Evolutionary conservation across 2,888 invertebrate genomes (phyloP), one percentile per base, ranked within the genome.

Genomic region (Neuroscelio doddi): DNA sequence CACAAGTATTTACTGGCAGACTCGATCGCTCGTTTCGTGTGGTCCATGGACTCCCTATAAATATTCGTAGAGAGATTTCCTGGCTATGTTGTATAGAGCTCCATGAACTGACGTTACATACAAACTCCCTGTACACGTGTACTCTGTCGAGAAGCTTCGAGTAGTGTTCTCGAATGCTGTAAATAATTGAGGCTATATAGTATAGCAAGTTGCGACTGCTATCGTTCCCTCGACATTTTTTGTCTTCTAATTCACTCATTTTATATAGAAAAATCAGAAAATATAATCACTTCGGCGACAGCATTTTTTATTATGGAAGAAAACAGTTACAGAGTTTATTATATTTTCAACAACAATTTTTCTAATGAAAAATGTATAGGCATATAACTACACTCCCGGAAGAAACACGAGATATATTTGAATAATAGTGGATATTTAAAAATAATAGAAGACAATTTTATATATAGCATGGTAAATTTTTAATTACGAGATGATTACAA

Each of bases 131-230:
- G 15, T 39, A 50, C 39, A 41, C 50, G 50, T 39, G 39, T 29
- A 39, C 29, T 38, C 45, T 26, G 29, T 38, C 30, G 29, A 3
- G 10, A 26, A 26, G 51, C 36, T 44, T 50, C 51, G 38, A 12
- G 9, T 4, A 51, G 36, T 41, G 46, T 42, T 9, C 29, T 42
- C 55, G 38, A 44, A 30, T 39, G 39, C 24, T 39, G 55, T 64
- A 59, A 64, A 64, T 64, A 64, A 64, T 64, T 50, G 63, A 50
- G 50, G 46, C 46, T 51, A 45, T 49, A 58, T 44, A 42, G 21
- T 39, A 26, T 47, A n/a, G 44, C 34, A 49, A 27, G 30, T 30
- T 41, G 30, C 29, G 45, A n/a, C 9, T 10, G 26, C 26, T 9
- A n/a, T 10, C 16, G 9, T 16, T 32, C 17, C 30, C 17, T 16